A percentile compares a stretch with the other conserved stretches of the same genome.
Evolutionary conservation across 2,797 vertebrate genomes (phyloP).

Genomic region (Chelon labrosus): DNA sequence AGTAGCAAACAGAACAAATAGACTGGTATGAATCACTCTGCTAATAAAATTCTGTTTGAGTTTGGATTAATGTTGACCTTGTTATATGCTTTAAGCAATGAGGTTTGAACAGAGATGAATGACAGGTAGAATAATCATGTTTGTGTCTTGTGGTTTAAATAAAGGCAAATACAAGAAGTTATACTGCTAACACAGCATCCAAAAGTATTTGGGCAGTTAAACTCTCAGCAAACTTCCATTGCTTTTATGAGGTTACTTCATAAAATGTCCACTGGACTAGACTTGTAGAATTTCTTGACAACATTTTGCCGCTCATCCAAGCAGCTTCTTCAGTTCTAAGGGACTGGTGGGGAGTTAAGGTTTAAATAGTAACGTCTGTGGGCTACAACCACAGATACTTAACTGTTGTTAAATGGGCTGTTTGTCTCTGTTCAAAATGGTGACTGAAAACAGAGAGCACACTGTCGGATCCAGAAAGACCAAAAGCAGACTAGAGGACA

Average conservation of each 20-base stretch:
- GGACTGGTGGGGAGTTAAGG: too few relatives aligned
- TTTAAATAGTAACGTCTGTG: too few relatives aligned
- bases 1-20: slow-evolving; percentile 15
- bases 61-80: slow-evolving; percentile 16
- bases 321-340: too few relatives aligned
- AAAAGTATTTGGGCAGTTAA: not conserved
- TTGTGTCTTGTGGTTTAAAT: not conserved
- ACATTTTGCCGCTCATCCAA: too few relatives aligned
- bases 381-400: too few relatives aligned
- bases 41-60: slow-evolving; percentile 8
- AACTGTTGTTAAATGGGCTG: too few relatives aligned
- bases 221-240: not conserved
- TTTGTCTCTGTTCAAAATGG: not conserved
- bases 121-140: not conserved
- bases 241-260: not conserved
- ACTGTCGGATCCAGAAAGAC: not conserved
- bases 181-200: not conserved
- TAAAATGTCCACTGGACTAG: not conserved
- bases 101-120: slow-evolving; percentile 14
- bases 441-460: not conserved
- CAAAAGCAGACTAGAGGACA: not conserved
- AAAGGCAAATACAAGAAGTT: not conserved
- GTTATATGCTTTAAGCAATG: slow-evolving; percentile 39
- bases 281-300: not conserved
- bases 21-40: slow-evolving; percentile 2